Evolutionary conservation across 2,888 invertebrate species (phyloP).

Genomic region (Caenorhabditis zanzibari): DNA sequence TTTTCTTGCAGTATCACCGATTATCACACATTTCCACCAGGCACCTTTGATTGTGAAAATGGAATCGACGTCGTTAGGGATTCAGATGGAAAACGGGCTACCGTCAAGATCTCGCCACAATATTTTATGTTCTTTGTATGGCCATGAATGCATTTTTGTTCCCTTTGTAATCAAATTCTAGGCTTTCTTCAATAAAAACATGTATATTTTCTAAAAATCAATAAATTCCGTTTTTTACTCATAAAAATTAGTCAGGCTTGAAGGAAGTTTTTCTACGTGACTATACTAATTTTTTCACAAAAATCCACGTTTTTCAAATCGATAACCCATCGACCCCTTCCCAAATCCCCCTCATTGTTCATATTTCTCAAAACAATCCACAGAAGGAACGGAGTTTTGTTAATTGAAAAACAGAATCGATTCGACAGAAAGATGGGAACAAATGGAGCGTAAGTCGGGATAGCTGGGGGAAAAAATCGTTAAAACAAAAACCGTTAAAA

Average conservation of each 20-base stretch:
- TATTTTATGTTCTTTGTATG: slow-evolving; percentile 9
- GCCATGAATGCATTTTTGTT: background rate
- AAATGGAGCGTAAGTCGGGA: slow-evolving; percentile 29
- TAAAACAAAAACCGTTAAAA: no score
- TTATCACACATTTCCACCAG: background rate
- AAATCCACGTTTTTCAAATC: no score
- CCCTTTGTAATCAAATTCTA: no score
- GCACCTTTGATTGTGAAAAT: background rate
- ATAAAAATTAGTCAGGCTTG: no score
- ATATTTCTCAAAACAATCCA: slow-evolving; percentile 8
- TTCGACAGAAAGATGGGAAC: slow-evolving; percentile 31
- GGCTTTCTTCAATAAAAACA: no score
- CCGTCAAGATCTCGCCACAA: background rate
- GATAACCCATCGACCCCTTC: no score
- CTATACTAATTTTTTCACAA: no score
- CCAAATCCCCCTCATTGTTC: slow-evolving; percentile 1
- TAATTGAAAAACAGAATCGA: slow-evolving; percentile 34
- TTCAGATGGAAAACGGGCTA: background rate
- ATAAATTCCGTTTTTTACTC: no score
- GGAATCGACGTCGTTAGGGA: background rate
- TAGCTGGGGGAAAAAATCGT: no score
- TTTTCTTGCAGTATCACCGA: background rate
- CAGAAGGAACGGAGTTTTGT: slow-evolving; percentile 9
- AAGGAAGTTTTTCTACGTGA: no score
- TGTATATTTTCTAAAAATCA: no score